A percentile compares a stretch with the other conserved stretches of the same genome.
Conservation (phyloP, 2,113 vertebrate genomes). For the Blennius ocellaris region DNA sequence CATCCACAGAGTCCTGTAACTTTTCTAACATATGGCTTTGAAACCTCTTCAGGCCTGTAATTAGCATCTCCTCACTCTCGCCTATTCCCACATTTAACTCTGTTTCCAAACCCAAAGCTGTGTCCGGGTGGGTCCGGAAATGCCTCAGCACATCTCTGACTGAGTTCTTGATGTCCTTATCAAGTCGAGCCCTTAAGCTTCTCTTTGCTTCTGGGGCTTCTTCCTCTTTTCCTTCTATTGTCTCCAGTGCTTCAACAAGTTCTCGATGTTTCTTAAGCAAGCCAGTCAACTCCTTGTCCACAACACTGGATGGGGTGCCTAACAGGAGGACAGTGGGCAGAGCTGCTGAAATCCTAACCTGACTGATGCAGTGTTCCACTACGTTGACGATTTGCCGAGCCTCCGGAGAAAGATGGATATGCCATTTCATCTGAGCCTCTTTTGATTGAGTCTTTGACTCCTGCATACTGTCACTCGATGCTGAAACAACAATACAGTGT, state of each 20-base stretch:
- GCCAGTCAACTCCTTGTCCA: conserved; percentile 55
- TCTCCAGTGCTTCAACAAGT: conserved; percentile 58
- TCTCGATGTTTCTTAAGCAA: conserved; percentile 69
- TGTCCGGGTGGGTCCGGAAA: conserved; percentile 61
- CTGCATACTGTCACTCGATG: conserved; percentile 41
- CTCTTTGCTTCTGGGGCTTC: conserved; percentile 1
- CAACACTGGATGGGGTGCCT: conserved; percentile 21
- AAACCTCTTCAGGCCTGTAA: conserved; percentile 79
- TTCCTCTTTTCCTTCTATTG: not conserved
- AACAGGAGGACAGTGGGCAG: conserved; percentile 58
- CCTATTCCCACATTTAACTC: conserved; percentile 4
- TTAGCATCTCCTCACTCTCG: conserved; percentile 41
- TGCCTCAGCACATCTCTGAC: conserved; percentile 81
- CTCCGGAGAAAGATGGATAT: conserved; percentile 77
- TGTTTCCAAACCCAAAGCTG: conserved; percentile 42
- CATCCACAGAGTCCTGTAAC: conserved; percentile 76
- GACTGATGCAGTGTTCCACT: conserved; percentile 82
- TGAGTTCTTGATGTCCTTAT: conserved; percentile 71
- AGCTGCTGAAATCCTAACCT: conserved; percentile 73
- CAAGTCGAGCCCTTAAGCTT: conserved; percentile 16
- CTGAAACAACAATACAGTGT: not conserved
- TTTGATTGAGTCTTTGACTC: conserved; percentile 4
- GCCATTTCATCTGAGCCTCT: conserved; percentile 37
- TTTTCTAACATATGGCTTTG: conserved; percentile 78
- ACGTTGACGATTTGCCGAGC: conserved; percentile 78